Conservation (phyloP, 2,888 invertebrate genomes). For the Drosophila picticornis region DNA sequence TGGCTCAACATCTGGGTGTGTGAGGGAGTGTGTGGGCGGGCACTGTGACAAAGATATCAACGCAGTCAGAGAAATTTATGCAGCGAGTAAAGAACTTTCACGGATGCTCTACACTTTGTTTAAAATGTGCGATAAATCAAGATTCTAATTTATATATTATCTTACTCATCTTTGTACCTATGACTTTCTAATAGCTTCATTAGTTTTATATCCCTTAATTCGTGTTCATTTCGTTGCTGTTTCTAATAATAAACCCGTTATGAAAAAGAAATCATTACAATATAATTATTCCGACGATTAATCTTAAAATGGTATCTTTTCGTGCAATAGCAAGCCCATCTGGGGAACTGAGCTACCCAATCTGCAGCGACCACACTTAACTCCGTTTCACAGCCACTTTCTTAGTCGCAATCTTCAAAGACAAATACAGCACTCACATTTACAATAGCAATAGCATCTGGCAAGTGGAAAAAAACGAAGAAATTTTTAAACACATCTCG, state of each 20-base stretch:
- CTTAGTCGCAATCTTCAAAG: slow-evolving; percentile 55
- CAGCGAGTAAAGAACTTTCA: not conserved
- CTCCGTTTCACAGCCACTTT: slow-evolving; percentile 23
- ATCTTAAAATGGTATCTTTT: slow-evolving; percentile 3
- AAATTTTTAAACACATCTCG: slow-evolving; percentile 51
- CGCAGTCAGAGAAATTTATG: no score
- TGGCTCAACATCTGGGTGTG: slow-evolving; percentile 6
- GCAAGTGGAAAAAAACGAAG: slow-evolving; percentile 44
- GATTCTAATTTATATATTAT: not conserved
- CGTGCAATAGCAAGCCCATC: slow-evolving; percentile 2
- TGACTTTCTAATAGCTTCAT: not conserved
- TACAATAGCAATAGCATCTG: slow-evolving; percentile 43
- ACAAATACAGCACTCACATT: slow-evolving; percentile 25
- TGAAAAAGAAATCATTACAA: not conserved
- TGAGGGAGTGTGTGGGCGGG: slow-evolving; percentile 2
- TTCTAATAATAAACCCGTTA: not conserved
- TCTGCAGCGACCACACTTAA: not conserved
- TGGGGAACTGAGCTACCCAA: slow-evolving; percentile 7
- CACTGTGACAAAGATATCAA: slow-evolving; percentile 2
- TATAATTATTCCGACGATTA: not conserved
- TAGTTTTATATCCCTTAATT: not conserved
- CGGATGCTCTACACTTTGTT: not conserved
- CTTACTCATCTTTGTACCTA: not conserved
- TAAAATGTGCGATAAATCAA: not conserved
- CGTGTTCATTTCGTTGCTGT: not conserved